Evolutionary conservation across 2,888 invertebrate species (phyloP).

Genomic region (Agrotis segetum): DNA sequence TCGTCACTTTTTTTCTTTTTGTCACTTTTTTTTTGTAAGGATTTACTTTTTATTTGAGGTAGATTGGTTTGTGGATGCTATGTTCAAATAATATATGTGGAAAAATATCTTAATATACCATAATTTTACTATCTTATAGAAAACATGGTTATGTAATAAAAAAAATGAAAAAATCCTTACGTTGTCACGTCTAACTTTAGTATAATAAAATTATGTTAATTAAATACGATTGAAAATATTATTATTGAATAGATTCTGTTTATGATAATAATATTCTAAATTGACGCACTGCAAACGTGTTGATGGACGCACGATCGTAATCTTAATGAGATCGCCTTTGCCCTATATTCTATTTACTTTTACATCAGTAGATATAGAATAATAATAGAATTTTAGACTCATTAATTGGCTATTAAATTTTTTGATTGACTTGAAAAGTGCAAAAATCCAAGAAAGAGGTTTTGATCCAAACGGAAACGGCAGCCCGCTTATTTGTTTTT

Average conservation of each 20-base stretch:
- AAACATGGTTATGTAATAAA: not conserved
- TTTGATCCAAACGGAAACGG: too few species aligned
- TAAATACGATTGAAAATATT: not conserved
- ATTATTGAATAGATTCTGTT: not conserved
- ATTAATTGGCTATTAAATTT: too few species aligned
- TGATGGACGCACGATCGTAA: conserved; percentile 2
- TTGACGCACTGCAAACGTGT: conserved; percentile 13
- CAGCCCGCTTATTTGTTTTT: too few species aligned
- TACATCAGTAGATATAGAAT: too few species aligned
- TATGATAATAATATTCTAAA: conserved; percentile 3
- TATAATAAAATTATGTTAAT: not conserved
- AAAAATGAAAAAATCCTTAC: not conserved
- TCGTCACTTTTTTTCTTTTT: not conserved
- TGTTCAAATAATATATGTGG: too few species aligned
- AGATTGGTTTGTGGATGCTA: not conserved
- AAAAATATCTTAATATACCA: too few species aligned
- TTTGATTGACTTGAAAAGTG: too few species aligned
- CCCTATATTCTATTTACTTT: not conserved
- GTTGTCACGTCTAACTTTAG: not conserved
- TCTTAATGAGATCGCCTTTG: conserved; percentile 8
- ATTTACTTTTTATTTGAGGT: not conserved
- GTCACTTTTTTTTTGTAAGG: conserved; percentile 3
- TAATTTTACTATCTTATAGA: too few species aligned
- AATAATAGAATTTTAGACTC: too few species aligned
- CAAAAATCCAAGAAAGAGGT: too few species aligned